These are phyloP conservation scores for Gymnobelideus leadbeateri DNA, from an alignment of 2,113 vertebrate species.

Conservation along the genomic window DNA sequence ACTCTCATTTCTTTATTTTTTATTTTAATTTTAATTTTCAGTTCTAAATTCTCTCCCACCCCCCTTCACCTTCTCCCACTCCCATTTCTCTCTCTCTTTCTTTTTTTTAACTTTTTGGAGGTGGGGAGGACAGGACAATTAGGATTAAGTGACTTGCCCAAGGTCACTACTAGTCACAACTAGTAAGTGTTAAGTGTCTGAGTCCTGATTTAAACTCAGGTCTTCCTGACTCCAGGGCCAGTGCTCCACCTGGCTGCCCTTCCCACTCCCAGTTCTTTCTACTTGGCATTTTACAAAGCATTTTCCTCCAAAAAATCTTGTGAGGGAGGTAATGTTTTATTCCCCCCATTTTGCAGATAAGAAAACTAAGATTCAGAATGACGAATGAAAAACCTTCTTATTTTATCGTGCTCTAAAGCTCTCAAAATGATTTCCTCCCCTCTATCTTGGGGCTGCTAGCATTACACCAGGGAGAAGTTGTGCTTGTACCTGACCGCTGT, in stretches of 20 bases:
- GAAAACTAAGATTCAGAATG: background rate
- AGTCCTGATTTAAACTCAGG: too few relatives aligned
- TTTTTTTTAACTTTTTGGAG: too few relatives aligned
- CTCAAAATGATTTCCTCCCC: background rate
- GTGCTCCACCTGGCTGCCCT: too few relatives aligned
- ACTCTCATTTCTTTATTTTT: background rate
- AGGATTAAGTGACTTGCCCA: too few relatives aligned
- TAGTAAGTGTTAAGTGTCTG: too few relatives aligned
- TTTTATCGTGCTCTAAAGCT: background rate
- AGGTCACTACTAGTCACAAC: too few relatives aligned
- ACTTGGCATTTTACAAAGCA: background rate
- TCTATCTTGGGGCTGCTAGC: background rate
- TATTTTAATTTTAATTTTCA: background rate
- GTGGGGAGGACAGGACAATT: too few relatives aligned
- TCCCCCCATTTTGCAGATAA: background rate
- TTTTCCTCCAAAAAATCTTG: background rate
- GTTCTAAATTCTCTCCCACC: background rate
- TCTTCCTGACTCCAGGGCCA: too few relatives aligned
- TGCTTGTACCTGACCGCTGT: background rate
- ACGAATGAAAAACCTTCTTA: background rate
- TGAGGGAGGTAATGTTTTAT: background rate
- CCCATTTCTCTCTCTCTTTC: background rate
- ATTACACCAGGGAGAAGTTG: background rate
- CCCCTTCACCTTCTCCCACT: background rate
- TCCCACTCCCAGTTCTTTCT: background rate